These are phyloP conservation scores for Myxocyprinus asiaticus DNA, from an alignment of 2,113 vertebrate species.

Conservation along the genomic window DNA sequence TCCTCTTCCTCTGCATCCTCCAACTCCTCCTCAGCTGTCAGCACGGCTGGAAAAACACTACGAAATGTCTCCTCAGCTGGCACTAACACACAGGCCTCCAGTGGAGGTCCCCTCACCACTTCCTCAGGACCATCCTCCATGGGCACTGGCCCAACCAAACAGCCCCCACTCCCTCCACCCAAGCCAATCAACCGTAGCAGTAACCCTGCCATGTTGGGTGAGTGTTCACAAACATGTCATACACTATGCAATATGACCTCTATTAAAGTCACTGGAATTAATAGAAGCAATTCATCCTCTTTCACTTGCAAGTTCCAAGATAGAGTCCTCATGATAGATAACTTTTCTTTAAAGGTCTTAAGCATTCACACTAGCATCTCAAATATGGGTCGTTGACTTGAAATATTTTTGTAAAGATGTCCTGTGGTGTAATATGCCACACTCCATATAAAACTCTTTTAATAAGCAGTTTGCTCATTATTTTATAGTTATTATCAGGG, in stretches of 20 bases:
- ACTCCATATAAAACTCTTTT: no score
- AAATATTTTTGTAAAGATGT: no score
- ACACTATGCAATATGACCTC: conserved; percentile 8
- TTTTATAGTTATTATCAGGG: no score
- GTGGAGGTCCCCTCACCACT: conserved; percentile 55
- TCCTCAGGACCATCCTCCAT: conserved; percentile 58
- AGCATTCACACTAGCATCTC: neutral
- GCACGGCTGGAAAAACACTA: conserved; percentile 67
- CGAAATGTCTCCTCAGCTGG: conserved; percentile 76
- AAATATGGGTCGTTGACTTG: neutral
- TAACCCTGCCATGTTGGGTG: conserved; percentile 85
- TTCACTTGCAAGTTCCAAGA: neutral
- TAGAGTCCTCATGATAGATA: neutral
- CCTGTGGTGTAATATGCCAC: no score
- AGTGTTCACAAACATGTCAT: conserved; percentile 61
- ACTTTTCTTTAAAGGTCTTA: neutral
- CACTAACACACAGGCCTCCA: conserved; percentile 65
- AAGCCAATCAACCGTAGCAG: conserved; percentile 90
- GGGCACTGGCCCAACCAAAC: conserved; percentile 72
- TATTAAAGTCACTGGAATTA: conserved; percentile 10
- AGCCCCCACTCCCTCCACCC: conserved; percentile 91
- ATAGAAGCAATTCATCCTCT: neutral
- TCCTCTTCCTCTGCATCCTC: conserved; percentile 67
- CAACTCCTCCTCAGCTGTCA: conserved; percentile 38
- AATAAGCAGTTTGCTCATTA: no score